These are phyloP conservation scores for Tillus elongatus DNA, from an alignment of 2,888 invertebrate species.

Conservation along the genomic window DNA sequence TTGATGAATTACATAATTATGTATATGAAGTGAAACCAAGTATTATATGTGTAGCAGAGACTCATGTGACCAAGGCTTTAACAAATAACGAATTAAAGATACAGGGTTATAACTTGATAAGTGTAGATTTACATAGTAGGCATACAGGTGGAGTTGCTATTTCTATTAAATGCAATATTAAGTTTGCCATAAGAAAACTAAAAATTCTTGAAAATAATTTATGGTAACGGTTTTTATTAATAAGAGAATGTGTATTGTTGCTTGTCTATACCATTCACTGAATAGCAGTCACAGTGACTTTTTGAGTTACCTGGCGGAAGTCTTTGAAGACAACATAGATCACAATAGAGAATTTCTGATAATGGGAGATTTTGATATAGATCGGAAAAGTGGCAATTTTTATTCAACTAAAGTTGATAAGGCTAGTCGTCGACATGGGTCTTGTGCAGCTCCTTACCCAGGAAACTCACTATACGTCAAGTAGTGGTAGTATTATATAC, in stretches of 20 bases:
- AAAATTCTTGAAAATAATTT: background rate
- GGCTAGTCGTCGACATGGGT: too few relatives aligned
- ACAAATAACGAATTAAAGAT: background rate
- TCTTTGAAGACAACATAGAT: background rate
- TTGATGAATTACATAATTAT: too few relatives aligned
- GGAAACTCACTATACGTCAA: too few relatives aligned
- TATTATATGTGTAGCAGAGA: conserved; percentile 1
- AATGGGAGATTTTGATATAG: conserved; percentile 1
- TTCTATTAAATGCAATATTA: background rate
- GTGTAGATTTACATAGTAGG: background rate
- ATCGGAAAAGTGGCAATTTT: too few relatives aligned
- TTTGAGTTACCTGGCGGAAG: background rate
- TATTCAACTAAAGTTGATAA: too few relatives aligned
- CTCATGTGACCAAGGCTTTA: background rate
- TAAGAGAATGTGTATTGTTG: background rate
- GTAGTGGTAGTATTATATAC: too few relatives aligned
- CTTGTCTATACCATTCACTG: background rate
- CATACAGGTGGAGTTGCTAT: background rate
- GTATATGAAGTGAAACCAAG: too few relatives aligned
- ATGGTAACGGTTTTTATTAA: background rate
- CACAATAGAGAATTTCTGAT: background rate
- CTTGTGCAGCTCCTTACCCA: too few relatives aligned
- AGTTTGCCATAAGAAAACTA: background rate
- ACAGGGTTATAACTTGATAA: background rate
- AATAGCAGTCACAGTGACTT: background rate